These are phyloP conservation scores for Pantherophis alleghaniensis DNA, from an alignment of 2,797 vertebrate genomes.

Conservation along the genomic window DNA sequence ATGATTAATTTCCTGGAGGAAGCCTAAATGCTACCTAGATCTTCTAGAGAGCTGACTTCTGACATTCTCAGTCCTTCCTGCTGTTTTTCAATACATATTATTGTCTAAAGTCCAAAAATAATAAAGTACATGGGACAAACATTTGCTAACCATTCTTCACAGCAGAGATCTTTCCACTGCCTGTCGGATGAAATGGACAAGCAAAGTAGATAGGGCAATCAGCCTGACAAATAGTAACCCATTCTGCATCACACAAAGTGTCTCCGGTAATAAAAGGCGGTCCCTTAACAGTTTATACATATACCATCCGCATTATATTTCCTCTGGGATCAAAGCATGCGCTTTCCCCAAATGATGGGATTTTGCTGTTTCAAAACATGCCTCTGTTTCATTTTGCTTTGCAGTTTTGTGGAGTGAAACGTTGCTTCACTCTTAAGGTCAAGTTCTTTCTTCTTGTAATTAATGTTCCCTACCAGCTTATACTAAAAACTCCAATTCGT, in stretches of 20 bases:
- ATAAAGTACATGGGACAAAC: neutral
- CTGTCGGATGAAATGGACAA: neutral
- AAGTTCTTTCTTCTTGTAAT: neutral
- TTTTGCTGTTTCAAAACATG: neutral
- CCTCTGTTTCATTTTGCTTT: neutral
- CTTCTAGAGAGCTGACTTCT: constrained; percentile 13
- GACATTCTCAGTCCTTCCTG: neutral
- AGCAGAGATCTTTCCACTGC: neutral
- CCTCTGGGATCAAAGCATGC: neutral
- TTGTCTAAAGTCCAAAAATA: constrained; percentile 22
- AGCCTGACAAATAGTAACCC: neutral
- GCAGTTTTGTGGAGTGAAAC: neutral
- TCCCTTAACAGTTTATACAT: neutral
- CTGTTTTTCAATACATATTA: neutral
- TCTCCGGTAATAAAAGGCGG: neutral
- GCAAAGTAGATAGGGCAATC: neutral
- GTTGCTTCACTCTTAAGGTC: neutral
- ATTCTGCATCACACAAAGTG: neutral
- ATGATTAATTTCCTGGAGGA: constrained; percentile 62
- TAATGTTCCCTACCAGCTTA: neutral
- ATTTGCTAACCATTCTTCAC: neutral
- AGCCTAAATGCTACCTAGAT: constrained; percentile 53
- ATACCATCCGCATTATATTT: rapidly evolving
- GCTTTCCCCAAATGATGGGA: neutral
- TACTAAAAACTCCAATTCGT: neutral